These are phyloP conservation scores for Probaryconus sp. DNA, from an alignment of 1,140 invertebrate genomes.

Conservation along the genomic window DNA sequence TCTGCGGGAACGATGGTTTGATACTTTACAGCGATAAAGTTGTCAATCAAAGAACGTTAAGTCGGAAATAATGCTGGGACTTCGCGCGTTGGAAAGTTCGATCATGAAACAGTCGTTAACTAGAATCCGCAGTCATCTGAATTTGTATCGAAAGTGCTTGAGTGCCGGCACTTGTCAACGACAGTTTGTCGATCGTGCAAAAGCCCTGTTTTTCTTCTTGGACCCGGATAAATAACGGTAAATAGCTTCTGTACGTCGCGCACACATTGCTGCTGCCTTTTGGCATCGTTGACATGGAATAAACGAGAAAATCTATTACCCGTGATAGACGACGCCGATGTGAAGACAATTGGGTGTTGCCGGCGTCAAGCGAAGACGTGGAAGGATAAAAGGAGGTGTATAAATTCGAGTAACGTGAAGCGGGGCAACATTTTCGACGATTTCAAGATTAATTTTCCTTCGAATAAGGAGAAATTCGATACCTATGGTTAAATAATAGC, in stretches of 20 bases:
- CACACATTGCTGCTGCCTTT: constrained; percentile 58
- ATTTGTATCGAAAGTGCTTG: constrained; percentile 37
- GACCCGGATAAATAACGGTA: constrained; percentile 62
- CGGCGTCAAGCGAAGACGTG: constrained; percentile 34
- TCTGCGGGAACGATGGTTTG: constrained; percentile 36
- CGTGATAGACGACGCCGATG: constrained; percentile 58
- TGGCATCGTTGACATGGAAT: constrained; percentile 60
- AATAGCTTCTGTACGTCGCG: constrained; percentile 60
- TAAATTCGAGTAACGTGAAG: constrained; percentile 42
- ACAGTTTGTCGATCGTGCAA: constrained; percentile 62
- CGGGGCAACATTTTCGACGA: too few relatives aligned
- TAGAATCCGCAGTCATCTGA: constrained; percentile 37
- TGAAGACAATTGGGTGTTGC: constrained; percentile 48
- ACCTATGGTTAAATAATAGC: too few relatives aligned
- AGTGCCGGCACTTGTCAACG: constrained; percentile 48
- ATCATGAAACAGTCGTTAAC: constrained; percentile 54
- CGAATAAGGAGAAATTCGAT: too few relatives aligned
- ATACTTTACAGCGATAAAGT: constrained; percentile 41
- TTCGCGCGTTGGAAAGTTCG: constrained; percentile 29
- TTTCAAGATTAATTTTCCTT: too few relatives aligned
- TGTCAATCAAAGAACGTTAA: constrained; percentile 53
- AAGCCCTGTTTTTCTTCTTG: constrained; percentile 45
- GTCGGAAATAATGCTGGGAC: constrained; percentile 38
- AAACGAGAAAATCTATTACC: constrained; percentile 63
- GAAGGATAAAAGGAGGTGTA: constrained; percentile 31